A percentile compares a stretch with the other conserved stretches of the same genome.
Conservation (phyloP, 92 coral and sea anemone species). For the Heliopora coerulea region DNA sequence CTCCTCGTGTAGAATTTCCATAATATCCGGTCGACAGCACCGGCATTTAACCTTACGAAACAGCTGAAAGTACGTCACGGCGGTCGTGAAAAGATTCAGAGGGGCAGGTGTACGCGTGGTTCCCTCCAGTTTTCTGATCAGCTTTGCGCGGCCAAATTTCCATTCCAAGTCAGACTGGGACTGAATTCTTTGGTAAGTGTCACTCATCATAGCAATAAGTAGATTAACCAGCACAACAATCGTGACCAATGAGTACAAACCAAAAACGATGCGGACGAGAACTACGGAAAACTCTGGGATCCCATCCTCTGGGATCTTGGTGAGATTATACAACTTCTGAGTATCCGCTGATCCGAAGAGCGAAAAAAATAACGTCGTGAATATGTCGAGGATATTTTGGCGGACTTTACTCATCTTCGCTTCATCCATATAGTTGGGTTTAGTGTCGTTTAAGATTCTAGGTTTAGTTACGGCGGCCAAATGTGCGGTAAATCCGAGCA, state of each 20-base stretch:
- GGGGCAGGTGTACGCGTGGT: conserved; percentile 99
- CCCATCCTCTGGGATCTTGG: conserved; percentile 30
- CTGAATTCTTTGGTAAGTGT: conserved; percentile 97
- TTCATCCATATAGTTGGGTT: conserved; percentile 17
- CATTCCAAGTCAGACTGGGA: conserved; percentile 94
- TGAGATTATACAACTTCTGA: conserved; percentile 38
- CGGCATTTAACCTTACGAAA: conserved; percentile 71
- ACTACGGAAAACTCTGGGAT: conserved; percentile 44
- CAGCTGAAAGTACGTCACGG: conserved; percentile 65
- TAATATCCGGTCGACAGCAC: conserved; percentile 89
- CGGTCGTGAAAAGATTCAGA: conserved; percentile 80
- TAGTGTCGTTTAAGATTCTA: conserved; percentile 45
- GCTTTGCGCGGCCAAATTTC: conserved; percentile 98
- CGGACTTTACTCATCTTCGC: neutral
- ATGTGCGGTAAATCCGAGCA: conserved; percentile 95
- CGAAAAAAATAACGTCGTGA: conserved; percentile 80
- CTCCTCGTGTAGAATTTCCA: conserved; percentile 79
- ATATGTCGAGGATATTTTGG: conserved; percentile 59
- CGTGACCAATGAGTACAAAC: conserved; percentile 86
- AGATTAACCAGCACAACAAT: conserved; percentile 87
- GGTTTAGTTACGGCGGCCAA: conserved; percentile 93
- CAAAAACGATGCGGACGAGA: conserved; percentile 77
- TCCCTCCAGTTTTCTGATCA: conserved; percentile 96
- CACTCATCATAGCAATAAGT: conserved; percentile 99
- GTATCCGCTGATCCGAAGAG: conserved; percentile 84